Conservation (phyloP, 1,140 invertebrate species). For the Drosophila kurseongensis region DNA sequence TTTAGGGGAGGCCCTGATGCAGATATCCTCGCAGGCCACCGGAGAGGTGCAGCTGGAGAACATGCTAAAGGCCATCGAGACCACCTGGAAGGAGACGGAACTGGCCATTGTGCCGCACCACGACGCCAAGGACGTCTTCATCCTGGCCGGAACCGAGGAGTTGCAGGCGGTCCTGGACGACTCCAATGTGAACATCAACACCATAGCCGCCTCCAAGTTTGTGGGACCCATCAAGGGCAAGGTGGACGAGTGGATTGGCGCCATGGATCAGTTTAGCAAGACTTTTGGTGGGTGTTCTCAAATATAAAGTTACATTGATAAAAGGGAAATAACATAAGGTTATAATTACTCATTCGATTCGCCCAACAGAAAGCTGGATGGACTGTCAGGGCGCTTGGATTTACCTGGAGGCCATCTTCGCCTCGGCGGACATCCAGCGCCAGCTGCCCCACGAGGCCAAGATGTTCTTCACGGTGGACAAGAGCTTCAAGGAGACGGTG, state of each 20-base stretch:
- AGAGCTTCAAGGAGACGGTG: slow-evolving; percentile 94
- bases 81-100: slow-evolving; percentile 92
- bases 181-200: slow-evolving; percentile 93
- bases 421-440: slow-evolving; percentile 94
- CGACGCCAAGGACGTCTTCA: slow-evolving; percentile 92
- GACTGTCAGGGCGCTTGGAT: slow-evolving; percentile 94
- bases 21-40: slow-evolving; percentile 93
- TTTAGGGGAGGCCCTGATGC: slow-evolving; percentile 89
- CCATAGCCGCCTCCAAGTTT: slow-evolving; percentile 92
- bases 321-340: no score
- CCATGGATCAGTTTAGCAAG: slow-evolving; percentile 90
- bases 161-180: slow-evolving; percentile 93
- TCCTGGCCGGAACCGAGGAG: slow-evolving; percentile 93
- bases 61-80: slow-evolving; percentile 93
- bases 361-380: slow-evolving; percentile 91
- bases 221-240: slow-evolving; percentile 92
- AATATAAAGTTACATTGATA: no score
- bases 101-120: slow-evolving; percentile 91
- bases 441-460: slow-evolving; percentile 94
- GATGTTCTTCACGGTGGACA: slow-evolving; percentile 93
- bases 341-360: no score
- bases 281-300: slow-evolving; percentile 87
- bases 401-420: slow-evolving; percentile 94
- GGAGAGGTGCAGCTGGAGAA: slow-evolving; percentile 92
- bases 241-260: slow-evolving; percentile 92